Base-by-base conservation (phyloP, 2,888 invertebrate genomes). In the Eugnorisma glareosa region DNA sequence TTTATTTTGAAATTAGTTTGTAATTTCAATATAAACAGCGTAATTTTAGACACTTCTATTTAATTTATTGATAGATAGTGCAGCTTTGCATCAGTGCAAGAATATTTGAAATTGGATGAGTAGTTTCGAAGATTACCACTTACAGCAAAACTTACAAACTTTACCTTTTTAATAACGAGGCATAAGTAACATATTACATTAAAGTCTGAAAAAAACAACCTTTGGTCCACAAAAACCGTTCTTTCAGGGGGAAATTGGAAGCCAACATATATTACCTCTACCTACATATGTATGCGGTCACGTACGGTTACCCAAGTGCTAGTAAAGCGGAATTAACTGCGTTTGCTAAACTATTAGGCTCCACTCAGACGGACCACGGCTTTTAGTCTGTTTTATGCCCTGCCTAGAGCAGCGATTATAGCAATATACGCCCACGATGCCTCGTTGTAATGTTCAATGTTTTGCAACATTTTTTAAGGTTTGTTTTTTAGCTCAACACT, bases 301-400 rank as follows among this genome's bases (percentile, higher is more conserved):
- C 66, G 71, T 81, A 72, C 77, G 79, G 85, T 73, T 69, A 70
- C 73, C 82, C 64, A 78, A 81, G 76, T 78, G 84, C 75, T 77
- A 82, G 81, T 87, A 75, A 82, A 87, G 80, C 73, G 64, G 80
- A 85, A 88, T 85, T 89, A 88, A 88, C 86, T 86, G 70, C 83
- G 85, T 87, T 87, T 85, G 83, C 79, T 84, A 74, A 88, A 90
- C 87, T 88, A 89, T 89, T 89, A 89, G 84, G 84, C 77, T 81
- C 57, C 81, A 80, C 76, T 86, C 88, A 87, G 82, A 82, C 76
- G 80, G 75, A 77, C 79, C 70, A 74, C 57, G 63, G 79, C 74
- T 79, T 75, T 73, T 68, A 79, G 73, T 77, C 75, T 78, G 66
- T 76, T 78, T 69, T 77, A 75, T 84, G 59, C 67, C 57, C 61